phyloP scores from a whole-genome alignment of 2,888 invertebrate species.

The Rhamnusium bicolor region DNA sequence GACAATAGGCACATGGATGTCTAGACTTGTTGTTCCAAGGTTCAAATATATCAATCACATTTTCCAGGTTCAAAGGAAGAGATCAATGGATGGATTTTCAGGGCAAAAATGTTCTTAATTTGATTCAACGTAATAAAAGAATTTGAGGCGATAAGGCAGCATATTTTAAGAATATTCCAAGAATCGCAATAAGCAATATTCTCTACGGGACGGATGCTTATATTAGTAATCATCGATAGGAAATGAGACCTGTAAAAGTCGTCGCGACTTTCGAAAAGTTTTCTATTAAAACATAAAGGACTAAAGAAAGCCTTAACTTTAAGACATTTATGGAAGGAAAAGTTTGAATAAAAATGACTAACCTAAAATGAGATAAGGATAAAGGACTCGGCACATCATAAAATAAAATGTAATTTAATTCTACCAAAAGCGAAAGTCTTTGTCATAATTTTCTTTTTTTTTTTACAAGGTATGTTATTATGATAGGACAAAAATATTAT shows the following conservation, averaged over 20 bases:
- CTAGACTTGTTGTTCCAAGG: neutral
- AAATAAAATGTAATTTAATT: slow-evolving; percentile 5
- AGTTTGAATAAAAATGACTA: slow-evolving; percentile 23
- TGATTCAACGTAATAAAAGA: slow-evolving; percentile 17
- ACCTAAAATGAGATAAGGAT: slow-evolving; percentile 9
- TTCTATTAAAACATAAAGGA: slow-evolving; percentile 28
- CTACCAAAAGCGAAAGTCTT: no score
- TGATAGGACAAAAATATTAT: no score
- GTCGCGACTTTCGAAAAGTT: slow-evolving; percentile 42
- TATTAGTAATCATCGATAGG: slow-evolving; percentile 58
- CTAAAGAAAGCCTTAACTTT: slow-evolving; percentile 16
- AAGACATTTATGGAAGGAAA: slow-evolving; percentile 21
- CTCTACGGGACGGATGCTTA: slow-evolving; percentile 44
- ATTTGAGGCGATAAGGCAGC: neutral
- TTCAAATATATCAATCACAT: neutral
- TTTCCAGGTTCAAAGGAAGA: neutral
- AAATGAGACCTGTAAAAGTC: slow-evolving; percentile 54
- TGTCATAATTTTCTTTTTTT: no score
- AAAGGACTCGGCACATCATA: slow-evolving; percentile 1
- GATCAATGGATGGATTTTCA: neutral
- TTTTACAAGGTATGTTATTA: no score
- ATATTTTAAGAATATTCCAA: slow-evolving; percentile 22
- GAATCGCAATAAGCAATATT: slow-evolving; percentile 46
- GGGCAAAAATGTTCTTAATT: slow-evolving; percentile 15
- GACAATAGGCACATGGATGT: neutral